Evolutionary conservation across 2,888 invertebrate genomes (phyloP).

Genomic region (Dioctria linearis): DNA sequence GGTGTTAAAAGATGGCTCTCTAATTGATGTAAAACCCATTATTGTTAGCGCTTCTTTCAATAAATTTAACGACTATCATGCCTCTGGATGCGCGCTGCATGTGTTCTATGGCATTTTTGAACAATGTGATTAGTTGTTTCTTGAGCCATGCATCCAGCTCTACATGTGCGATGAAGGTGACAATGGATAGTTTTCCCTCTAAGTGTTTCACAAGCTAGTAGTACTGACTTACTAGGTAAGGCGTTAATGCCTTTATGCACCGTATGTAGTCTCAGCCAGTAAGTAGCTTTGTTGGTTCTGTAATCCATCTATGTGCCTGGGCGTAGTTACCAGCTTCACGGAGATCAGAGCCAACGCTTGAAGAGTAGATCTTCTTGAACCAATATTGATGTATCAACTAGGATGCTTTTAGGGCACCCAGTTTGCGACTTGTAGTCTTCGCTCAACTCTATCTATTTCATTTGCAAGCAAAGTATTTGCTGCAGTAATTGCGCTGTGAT

Average conservation of each 20-base stretch:
- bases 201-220: no score
- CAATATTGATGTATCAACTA: background rate
- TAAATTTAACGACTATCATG: background rate
- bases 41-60: background rate
- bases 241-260: background rate
- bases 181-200: background rate
- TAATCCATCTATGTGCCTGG: background rate
- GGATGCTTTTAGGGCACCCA: no score
- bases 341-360: background rate
- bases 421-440: background rate
- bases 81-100: background rate
- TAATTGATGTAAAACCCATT: background rate
- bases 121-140: background rate
- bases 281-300: background rate
- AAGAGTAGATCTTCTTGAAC: background rate
- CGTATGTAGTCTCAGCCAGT: background rate
- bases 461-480: background rate
- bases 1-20: background rate
- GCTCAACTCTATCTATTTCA: slow-evolving; percentile 4
- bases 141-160: background rate
- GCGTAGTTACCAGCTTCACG: background rate
- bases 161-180: background rate
- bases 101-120: background rate
- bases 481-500: background rate
- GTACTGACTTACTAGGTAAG: background rate